phyloP scores from a whole-genome alignment of 1,140 invertebrate genomes.

The Panulirus ornatus region DNA sequence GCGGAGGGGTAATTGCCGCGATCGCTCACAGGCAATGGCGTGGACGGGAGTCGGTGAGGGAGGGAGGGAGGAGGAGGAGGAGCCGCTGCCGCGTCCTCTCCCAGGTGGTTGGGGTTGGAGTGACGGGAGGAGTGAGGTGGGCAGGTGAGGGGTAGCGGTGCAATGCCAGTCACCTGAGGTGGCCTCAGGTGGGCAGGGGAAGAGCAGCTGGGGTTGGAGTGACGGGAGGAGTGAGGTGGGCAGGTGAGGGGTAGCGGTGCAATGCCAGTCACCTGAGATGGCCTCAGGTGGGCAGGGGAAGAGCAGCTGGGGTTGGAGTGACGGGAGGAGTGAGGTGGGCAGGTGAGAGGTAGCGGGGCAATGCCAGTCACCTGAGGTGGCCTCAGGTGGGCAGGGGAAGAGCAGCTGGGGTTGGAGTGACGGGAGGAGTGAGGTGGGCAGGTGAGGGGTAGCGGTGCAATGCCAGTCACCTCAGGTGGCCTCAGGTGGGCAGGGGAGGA shows the following conservation, averaged over 20 bases:
- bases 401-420: neutral
- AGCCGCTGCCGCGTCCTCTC: neutral
- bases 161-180: too few species aligned
- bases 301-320: neutral
- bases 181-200: too few species aligned
- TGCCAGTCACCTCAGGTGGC: neutral
- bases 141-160: neutral
- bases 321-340: neutral
- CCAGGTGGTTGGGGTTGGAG: neutral
- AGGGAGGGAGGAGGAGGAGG: too few species aligned
- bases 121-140: too few species aligned
- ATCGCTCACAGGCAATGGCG: neutral
- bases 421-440: neutral
- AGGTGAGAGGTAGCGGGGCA: neutral
- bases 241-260: neutral
- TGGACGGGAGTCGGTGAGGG: too few species aligned
- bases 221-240: too few species aligned
- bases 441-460: neutral
- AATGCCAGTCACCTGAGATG: neutral
- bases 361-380: too few species aligned
- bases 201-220: too few species aligned
- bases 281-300: neutral
- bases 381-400: too few species aligned
- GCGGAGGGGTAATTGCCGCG: neutral
- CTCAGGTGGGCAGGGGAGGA: too few species aligned